phyloP scores from a whole-genome alignment of 2,113 vertebrate species.

The Elaphurus davidianus region DNA sequence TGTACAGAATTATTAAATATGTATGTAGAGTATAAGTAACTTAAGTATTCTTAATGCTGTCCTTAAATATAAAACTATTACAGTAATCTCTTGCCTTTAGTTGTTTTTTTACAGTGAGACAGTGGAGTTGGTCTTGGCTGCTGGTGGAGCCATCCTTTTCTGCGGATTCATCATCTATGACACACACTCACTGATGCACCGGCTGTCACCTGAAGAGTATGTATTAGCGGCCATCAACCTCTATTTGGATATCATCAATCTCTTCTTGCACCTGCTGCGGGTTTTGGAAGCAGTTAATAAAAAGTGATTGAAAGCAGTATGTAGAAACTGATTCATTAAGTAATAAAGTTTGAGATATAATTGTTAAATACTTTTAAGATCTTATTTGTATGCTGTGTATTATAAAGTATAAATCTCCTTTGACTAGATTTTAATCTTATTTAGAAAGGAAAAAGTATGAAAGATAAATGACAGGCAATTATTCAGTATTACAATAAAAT shows the following conservation, averaged over 20 bases:
- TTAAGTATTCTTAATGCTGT: background rate
- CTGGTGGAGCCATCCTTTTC: constrained; percentile 91
- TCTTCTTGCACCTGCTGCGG: constrained; percentile 92
- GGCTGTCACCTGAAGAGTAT: constrained; percentile 96
- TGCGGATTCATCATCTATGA: constrained; percentile 98
- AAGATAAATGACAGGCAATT: constrained; percentile 29
- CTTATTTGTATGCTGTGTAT: constrained; percentile 18
- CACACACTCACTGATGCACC: constrained; percentile 94
- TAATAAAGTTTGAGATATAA: background rate
- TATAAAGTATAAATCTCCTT: background rate
- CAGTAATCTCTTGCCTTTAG: constrained; percentile 77
- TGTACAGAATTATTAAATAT: background rate
- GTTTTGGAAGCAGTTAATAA: constrained; percentile 92
- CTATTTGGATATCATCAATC: constrained; percentile 96
- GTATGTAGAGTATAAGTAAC: background rate
- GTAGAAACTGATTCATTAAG: background rate
- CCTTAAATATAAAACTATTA: constrained; percentile 6
- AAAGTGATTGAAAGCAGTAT: constrained; percentile 80
- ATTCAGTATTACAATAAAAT: constrained; percentile 31
- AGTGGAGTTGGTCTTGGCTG: constrained; percentile 87
- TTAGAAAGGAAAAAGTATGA: constrained; percentile 6
- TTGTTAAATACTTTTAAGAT: constrained; percentile 44
- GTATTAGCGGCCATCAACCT: constrained; percentile 94
- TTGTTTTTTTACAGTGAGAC: constrained; percentile 91
- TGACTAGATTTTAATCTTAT: constrained; percentile 30